These are phyloP conservation scores for Oenanthe oenanthe DNA, from an alignment of 2,113 vertebrate genomes.

Conservation along the genomic window DNA sequence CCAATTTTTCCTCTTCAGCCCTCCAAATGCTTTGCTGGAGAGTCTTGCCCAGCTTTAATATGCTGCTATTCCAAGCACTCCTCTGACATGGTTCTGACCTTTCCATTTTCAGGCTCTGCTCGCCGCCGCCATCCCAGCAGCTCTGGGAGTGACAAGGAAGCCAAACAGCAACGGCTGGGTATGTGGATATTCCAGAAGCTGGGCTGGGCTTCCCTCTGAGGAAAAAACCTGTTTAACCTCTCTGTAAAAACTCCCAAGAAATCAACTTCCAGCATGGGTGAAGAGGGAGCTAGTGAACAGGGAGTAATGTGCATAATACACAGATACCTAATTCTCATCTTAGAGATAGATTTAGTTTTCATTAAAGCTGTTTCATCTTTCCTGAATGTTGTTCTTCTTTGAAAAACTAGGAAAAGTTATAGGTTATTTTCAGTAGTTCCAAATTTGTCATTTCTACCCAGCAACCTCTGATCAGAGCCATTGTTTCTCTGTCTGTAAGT, in stretches of 20 bases:
- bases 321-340: background rate
- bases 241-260: background rate
- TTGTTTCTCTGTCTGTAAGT: background rate
- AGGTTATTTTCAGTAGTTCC: background rate
- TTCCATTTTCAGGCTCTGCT: background rate
- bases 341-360: background rate
- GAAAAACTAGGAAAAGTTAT: background rate
- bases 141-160: background rate
- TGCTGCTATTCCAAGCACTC: background rate
- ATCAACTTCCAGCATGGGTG: background rate
- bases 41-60: background rate
- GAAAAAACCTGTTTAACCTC: background rate
- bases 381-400: background rate
- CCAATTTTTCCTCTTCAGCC: background rate
- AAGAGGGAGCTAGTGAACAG: background rate
- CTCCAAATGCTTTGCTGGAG: background rate
- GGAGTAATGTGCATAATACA: background rate
- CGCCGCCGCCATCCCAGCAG: background rate
- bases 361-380: background rate
- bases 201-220: background rate
- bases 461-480: background rate
- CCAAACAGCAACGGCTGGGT: conserved; percentile 31
- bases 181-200: background rate
- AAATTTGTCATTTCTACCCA: background rate
- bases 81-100: background rate